A percentile compares a stretch with the other conserved stretches of the same genome.
phyloP scores from a whole-genome alignment of 2,113 vertebrate genomes.

The Halichoerus grypus region DNA sequence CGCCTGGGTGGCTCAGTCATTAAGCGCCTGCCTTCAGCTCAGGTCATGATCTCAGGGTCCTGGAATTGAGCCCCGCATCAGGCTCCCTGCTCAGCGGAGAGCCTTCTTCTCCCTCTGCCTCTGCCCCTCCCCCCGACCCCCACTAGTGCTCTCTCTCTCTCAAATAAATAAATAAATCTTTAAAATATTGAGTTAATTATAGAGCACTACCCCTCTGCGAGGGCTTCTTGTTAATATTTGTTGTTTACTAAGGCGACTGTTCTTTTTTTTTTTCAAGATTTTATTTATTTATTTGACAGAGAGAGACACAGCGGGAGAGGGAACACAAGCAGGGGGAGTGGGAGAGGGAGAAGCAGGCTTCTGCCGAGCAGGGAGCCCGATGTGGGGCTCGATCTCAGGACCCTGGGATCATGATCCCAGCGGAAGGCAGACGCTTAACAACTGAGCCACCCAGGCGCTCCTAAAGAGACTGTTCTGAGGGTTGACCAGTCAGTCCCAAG shows the following conservation, averaged over 20 bases:
- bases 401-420: too few species aligned
- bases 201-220: neutral
- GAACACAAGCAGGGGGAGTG: too few species aligned
- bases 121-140: too few species aligned
- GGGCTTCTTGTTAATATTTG: neutral
- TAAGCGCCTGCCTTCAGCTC: neutral
- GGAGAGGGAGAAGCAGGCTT: too few species aligned
- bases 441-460: too few species aligned
- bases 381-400: too few species aligned
- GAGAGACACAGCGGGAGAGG: too few species aligned
- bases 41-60: neutral
- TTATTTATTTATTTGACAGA: too few species aligned
- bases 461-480: neutral
- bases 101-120: neutral
- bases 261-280: too few species aligned
- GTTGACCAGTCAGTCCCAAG: neutral
- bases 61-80: neutral
- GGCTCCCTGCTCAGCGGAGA: neutral
- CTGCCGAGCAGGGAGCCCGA: too few species aligned
- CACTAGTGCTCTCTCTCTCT: neutral
- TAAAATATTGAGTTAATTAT: neutral
- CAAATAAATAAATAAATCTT: neutral
- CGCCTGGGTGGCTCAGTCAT: neutral
- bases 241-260: neutral
- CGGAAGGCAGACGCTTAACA: too few species aligned